phyloP scores from a whole-genome alignment of 2,888 invertebrate species.

The Stenchaetothrips biformis region DNA sequence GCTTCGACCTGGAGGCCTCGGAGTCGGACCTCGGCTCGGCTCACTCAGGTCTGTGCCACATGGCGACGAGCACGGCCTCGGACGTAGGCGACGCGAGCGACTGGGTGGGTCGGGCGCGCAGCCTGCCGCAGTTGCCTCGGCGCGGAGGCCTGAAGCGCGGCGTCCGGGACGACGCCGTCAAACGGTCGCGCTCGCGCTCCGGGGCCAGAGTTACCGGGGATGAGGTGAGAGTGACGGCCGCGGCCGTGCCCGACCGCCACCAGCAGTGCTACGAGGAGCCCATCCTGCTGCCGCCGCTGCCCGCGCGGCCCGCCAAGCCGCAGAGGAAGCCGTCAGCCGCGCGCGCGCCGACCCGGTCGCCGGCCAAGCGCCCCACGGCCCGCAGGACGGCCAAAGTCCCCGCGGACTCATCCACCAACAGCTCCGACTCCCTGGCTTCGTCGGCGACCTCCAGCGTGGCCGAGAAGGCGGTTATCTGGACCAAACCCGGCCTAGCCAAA shows the following conservation, averaged over 20 bases:
- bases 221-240: neutral
- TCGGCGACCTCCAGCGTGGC: neutral
- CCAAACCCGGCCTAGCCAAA: neutral
- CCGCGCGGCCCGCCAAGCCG: no score
- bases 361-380: neutral
- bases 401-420: neutral
- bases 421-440: neutral
- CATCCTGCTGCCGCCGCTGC: neutral
- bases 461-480: neutral
- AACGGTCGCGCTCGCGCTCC: neutral
- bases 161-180: neutral
- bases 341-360: neutral
- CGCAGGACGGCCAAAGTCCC: neutral
- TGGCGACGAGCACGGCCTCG: neutral
- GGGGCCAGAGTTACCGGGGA: neutral
- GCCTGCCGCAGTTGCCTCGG: constrained; percentile 10
- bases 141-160: neutral
- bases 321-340: no score
- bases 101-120: neutral
- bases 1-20: constrained; percentile 23
- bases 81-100: neutral
- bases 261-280: constrained; percentile 3
- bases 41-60: constrained; percentile 1
- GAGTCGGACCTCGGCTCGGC: neutral
- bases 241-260: neutral